Base-by-base conservation (phyloP, 2,797 vertebrate genomes). In the Spatula clypeata region DNA sequence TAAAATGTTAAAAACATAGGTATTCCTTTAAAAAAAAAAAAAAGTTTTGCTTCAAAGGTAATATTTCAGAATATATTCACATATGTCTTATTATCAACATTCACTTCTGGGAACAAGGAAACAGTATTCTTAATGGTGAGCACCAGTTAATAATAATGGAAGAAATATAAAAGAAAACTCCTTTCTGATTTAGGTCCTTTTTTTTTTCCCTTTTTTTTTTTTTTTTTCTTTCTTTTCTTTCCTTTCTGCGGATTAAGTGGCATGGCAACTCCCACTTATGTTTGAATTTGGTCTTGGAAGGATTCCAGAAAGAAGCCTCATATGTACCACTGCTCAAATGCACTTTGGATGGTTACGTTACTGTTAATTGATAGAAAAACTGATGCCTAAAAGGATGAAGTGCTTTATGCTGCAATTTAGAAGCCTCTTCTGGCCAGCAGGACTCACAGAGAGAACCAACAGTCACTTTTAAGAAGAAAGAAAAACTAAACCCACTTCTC, bases 241-340 rank as follows among this genome's bases (percentile, higher is more conserved):
- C 21, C 23, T 60, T 88, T 74, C 17, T 75, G 31, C 74, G 70
- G 60, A 54, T 12, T 36, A 32, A 88, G 19, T 72, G 79, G 40
- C 38, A 27, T 75, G 55, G 62, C 55, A 73, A 0, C 86, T 93
- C 38, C 38, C 54, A 14, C 31, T 83, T 93, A 7, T 0, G 1
- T 55, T 75, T 83, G 53, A 69, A 11, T 80, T 94, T 86, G 65
- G 8, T 84, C 94, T 94, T 96, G 91, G 91, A 86, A 91, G 16
- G 40, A 12, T 91, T 88, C 92, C 95, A 94, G 23, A 53, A 14
- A 53, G 87, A 88, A 75, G 64, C 62, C 86, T 75, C 16, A 81
- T 60, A 44, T 11, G 31, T 27, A 74, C 19, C 31, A 11, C 45
- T 79, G 61, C 58, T 77, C 44, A 82, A 80, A 80, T 77, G 79